These are phyloP conservation scores for Aleiodes sp. DNA, from an alignment of 1,140 invertebrate species.

Conservation along the genomic window DNA sequence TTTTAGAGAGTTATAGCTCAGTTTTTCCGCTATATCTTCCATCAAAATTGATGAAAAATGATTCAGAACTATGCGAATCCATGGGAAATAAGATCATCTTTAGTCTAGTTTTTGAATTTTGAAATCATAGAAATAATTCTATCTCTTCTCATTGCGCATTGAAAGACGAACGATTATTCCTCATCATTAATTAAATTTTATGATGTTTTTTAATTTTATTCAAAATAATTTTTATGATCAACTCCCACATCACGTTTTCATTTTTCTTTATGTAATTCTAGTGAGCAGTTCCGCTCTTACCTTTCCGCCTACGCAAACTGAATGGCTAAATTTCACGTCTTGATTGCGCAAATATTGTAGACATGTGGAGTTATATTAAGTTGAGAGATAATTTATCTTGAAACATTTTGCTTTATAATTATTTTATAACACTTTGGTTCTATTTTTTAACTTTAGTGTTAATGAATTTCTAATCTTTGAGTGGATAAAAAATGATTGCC, in stretches of 20 bases:
- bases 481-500: not conserved
- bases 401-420: too few relatives aligned
- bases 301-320: not conserved
- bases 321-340: not conserved
- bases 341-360: not conserved
- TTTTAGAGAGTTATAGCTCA: too few relatives aligned
- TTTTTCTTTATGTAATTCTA: not conserved
- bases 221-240: not conserved
- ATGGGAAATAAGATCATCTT: too few relatives aligned
- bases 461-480: not conserved
- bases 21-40: too few relatives aligned
- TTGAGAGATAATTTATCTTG: not conserved
- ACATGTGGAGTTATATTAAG: not conserved
- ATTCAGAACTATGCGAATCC: too few relatives aligned
- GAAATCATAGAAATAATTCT: too few relatives aligned
- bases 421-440: too few relatives aligned
- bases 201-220: not conserved
- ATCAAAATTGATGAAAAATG: too few relatives aligned
- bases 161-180: not conserved
- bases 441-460: not conserved
- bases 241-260: slow-evolving; percentile 1
- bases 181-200: not conserved
- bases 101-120: too few relatives aligned
- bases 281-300: slow-evolving; percentile 3
- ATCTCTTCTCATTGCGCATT: too few relatives aligned